Base-by-base conservation (phyloP, 1,140 invertebrate species). In the Drosophila asahinai region DNA sequence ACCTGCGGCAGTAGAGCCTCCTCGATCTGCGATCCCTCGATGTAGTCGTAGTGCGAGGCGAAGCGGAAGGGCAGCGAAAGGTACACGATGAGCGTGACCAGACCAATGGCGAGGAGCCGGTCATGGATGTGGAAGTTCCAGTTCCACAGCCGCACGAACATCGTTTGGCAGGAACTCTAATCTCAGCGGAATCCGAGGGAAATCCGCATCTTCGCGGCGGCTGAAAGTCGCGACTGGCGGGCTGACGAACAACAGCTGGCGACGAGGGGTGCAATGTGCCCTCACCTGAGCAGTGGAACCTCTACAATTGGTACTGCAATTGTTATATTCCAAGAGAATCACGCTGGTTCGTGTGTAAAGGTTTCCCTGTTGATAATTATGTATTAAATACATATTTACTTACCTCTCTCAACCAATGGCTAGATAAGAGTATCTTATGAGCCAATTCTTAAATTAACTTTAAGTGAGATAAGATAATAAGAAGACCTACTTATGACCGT, bases 21-120 rank as follows among this genome's bases (percentile, higher is more conserved):
- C 47, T 77, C 79, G 40, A 93, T 92, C 25, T 81, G 54, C 11
- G 90, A 62, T 19, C 22, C 48, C 12, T 75, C 54, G 25, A 93
- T 81, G 58, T 83, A 93, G 15, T 92, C 80, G 70, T 93, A 93
- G 54, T 91, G 83, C 14, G 82, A 86, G 17, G 92, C 92, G 78
- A 92, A 93, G 17, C 92, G 87, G 52, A 80, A 79, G 42, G 92
- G 92, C 70, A 92, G 55, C 17, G 86, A 55, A 45, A 84, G 64
- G 58, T 91, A 92, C 14, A 92, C 68, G 14, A 92, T 33, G 15
- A 92, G 61, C 33, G 80, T 80, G n/a, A 73, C 17, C 27, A 73
- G 52, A 7, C 68, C 73, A 38, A 75, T 75, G 49, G 80, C 43
- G 15, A 83, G 8, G 12, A 89, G 65, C 49, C 89, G 47, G 59